Evolutionary conservation across 2,888 invertebrate species (phyloP).

Genomic region (Lottia scabra): DNA sequence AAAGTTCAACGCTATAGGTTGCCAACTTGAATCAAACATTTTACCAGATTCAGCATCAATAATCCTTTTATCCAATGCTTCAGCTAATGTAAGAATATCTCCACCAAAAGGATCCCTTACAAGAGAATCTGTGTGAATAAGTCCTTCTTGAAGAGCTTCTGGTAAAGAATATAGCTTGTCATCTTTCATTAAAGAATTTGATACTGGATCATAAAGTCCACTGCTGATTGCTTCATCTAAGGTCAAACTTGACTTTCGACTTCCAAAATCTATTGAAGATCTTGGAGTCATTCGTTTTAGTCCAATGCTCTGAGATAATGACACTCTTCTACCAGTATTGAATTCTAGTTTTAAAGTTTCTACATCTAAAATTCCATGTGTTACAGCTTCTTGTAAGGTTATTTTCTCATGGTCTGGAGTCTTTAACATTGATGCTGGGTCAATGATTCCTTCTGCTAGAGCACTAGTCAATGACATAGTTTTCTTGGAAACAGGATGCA

Average conservation of each 20-base stretch:
- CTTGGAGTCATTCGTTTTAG: constrained; percentile 22
- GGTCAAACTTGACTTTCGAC: constrained; percentile 43
- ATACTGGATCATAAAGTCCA: constrained; percentile 58
- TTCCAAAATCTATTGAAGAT: constrained; percentile 18
- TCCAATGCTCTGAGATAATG: constrained; percentile 29
- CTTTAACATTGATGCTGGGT: constrained; percentile 17
- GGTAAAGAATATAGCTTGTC: constrained; percentile 44
- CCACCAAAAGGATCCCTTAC: constrained; percentile 58
- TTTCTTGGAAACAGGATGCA: constrained; percentile 33
- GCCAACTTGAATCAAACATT: constrained; percentile 57
- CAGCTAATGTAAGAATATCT: constrained; percentile 56
- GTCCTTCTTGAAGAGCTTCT: constrained; percentile 52
- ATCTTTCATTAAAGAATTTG: constrained; percentile 48
- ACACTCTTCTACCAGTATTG: constrained; percentile 28
- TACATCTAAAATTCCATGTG: constrained; percentile 32
- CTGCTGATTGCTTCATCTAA: constrained; percentile 60
- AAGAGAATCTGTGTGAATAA: constrained; percentile 55
- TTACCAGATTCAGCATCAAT: constrained; percentile 58
- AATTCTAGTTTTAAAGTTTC: constrained; percentile 32
- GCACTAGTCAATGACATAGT: constrained; percentile 70
- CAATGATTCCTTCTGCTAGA: constrained; percentile 19
- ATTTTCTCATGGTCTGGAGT: constrained; percentile 21
- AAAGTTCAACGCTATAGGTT: constrained; percentile 59
- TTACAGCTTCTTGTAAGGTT: constrained; percentile 34
- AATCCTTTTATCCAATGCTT: constrained; percentile 57